These are phyloP conservation scores for Drosophila obscura DNA, from an alignment of 1,140 invertebrate species.

Conservation along the genomic window DNA sequence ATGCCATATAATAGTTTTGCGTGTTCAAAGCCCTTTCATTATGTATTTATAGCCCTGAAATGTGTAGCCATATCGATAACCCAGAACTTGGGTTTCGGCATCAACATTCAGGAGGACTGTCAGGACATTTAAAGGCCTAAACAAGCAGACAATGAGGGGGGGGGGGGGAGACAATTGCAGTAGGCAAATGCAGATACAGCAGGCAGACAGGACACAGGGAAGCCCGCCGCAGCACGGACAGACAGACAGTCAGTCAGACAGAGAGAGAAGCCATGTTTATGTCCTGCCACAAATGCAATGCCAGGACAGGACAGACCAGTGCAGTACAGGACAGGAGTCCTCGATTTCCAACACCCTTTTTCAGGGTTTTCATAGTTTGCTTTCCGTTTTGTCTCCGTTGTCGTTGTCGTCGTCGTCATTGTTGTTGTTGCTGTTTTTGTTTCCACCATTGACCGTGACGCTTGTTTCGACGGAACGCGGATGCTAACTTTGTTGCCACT, in stretches of 20 bases:
- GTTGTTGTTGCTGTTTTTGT: conserved; percentile 25
- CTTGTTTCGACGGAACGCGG: conserved; percentile 58
- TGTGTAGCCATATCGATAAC: conserved; percentile 41
- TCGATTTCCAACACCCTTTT: conserved; percentile 19
- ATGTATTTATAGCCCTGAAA: conserved; percentile 17
- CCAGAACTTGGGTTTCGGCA: conserved; percentile 22
- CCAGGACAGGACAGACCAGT: conserved; percentile 8
- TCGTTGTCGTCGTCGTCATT: conserved; percentile 24
- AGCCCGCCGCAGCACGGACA: neutral
- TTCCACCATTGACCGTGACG: conserved; percentile 71
- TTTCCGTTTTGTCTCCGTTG: conserved; percentile 15
- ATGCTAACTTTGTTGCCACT: conserved; percentile 56
- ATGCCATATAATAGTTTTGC: too few species aligned
- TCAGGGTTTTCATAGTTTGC: conserved; percentile 31
- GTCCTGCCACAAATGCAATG: conserved; percentile 49
- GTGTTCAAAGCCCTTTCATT: conserved; percentile 4
- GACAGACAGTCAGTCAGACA: conserved; percentile 3
- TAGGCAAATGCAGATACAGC: conserved; percentile 25
- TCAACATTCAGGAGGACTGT: conserved; percentile 35
- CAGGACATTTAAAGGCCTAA: conserved; percentile 72
- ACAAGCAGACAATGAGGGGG: conserved; percentile 47
- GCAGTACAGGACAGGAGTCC: conserved; percentile 11
- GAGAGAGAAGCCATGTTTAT: conserved; percentile 62
- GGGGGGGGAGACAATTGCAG: conserved; percentile 10
- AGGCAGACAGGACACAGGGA: conserved; percentile 3